Evolutionary conservation across 2,888 invertebrate species (phyloP).

Genomic region (Oligia strigilis): DNA sequence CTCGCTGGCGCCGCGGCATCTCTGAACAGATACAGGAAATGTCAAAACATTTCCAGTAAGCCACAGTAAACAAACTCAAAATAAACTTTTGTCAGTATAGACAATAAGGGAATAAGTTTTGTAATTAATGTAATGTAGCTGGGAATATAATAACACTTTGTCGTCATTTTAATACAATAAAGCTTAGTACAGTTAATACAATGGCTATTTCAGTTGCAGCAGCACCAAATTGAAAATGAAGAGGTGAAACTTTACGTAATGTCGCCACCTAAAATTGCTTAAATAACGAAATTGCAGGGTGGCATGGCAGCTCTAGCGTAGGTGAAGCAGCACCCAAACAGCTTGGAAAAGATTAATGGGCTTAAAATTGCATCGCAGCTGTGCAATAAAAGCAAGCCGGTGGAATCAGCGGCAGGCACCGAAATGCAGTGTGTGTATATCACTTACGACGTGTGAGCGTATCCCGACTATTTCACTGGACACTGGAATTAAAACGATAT

Average conservation of each 20-base stretch:
- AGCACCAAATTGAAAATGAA: constrained; percentile 54
- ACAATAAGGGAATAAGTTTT: constrained; percentile 3
- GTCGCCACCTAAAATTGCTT: constrained; percentile 50
- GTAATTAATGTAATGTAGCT: constrained; percentile 6
- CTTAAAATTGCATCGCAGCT: constrained; percentile 88
- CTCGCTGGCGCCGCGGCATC: constrained; percentile 6
- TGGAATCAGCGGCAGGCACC: constrained; percentile 73
- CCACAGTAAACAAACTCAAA: constrained; percentile 25
- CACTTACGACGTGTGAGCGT: constrained; percentile 76
- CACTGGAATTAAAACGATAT: constrained; percentile 77
- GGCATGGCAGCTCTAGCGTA: constrained; percentile 62
- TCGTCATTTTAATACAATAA: constrained; percentile 31
- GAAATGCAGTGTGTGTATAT: constrained; percentile 83
- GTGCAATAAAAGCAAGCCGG: constrained; percentile 85
- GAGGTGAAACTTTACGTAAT: constrained; percentile 45
- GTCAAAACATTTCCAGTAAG: constrained; percentile 17
- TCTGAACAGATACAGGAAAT: constrained; percentile 19
- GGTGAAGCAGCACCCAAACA: constrained; percentile 79
- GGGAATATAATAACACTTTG: constrained; percentile 10
- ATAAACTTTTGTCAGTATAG: constrained; percentile 8
- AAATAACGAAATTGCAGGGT: constrained; percentile 66
- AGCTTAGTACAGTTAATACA: constrained; percentile 20
- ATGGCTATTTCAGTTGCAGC: constrained; percentile 24
- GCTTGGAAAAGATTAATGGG: constrained; percentile 87
- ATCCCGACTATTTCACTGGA: constrained; percentile 71